Conservation (phyloP, 1,140 invertebrate species). For the Fragariocoptes setiger region DNA sequence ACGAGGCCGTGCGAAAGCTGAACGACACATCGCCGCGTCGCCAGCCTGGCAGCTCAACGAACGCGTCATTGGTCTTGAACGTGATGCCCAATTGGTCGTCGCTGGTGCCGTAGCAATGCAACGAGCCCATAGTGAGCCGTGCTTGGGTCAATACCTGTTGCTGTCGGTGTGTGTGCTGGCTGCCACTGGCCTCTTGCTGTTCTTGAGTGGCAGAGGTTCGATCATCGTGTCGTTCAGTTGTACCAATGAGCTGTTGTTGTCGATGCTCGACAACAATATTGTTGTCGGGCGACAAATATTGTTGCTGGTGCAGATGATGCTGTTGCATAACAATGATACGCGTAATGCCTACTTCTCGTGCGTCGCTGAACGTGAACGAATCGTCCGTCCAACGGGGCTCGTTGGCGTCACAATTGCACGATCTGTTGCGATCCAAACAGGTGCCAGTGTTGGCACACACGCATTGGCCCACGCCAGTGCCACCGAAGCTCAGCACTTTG, state of each 20-base stretch:
- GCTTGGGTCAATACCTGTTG: too few relatives aligned
- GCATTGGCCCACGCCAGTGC: constrained; percentile 7
- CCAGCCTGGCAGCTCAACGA: constrained; percentile 67
- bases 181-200: too few relatives aligned
- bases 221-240: too few relatives aligned
- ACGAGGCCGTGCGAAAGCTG: constrained; percentile 47
- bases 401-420: constrained; percentile 50
- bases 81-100: constrained; percentile 45
- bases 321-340: constrained; percentile 57
- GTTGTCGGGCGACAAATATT: too few relatives aligned
- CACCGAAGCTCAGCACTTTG: constrained; percentile 14
- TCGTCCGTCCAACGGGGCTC: constrained; percentile 45
- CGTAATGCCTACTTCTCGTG: constrained; percentile 47
- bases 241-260: too few relatives aligned
- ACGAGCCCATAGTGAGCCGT: constrained; percentile 48
- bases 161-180: too few relatives aligned
- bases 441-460: constrained; percentile 28
- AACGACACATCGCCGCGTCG: constrained; percentile 60
- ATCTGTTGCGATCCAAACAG: constrained; percentile 38
- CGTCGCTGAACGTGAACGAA: constrained; percentile 43
- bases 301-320: too few relatives aligned
- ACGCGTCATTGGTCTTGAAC: constrained; percentile 62
- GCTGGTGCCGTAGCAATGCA: constrained; percentile 80
- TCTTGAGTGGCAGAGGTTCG: too few relatives aligned
- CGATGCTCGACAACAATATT: too few relatives aligned